phyloP scores from a whole-genome alignment of 2,888 invertebrate genomes.

The Petrophora chlorosata region DNA sequence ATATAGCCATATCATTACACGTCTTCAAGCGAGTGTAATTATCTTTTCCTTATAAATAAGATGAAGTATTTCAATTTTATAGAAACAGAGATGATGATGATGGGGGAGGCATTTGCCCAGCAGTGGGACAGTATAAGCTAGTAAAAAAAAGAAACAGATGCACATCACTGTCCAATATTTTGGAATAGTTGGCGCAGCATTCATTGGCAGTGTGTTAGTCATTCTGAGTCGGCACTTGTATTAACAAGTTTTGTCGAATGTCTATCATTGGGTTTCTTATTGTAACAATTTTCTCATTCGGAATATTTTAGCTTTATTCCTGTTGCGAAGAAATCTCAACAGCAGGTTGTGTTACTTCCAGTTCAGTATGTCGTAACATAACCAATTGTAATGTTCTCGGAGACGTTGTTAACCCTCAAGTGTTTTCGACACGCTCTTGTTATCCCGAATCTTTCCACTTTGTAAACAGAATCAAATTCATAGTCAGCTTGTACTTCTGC shows the following conservation, averaged over 20 bases:
- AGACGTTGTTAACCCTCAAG: conserved; percentile 54
- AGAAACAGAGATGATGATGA: no score
- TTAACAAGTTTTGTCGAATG: neutral
- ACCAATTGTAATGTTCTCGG: conserved; percentile 46
- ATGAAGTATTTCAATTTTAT: no score
- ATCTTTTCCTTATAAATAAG: no score
- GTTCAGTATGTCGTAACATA: conserved; percentile 36
- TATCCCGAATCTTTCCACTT: conserved; percentile 38
- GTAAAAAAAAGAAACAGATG: no score
- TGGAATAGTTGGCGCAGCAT: neutral
- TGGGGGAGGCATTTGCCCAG: no score
- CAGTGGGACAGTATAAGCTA: no score
- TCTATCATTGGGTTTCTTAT: neutral
- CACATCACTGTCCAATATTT: no score
- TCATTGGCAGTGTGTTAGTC: neutral
- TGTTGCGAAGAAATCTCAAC: conserved; percentile 6
- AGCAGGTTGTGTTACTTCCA: conserved; percentile 23
- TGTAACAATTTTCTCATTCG: neutral
- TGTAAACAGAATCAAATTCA: conserved; percentile 29
- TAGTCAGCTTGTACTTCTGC: conserved; percentile 14
- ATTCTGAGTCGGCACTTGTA: neutral
- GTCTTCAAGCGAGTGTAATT: no score
- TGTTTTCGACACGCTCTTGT: conserved; percentile 49
- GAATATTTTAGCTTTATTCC: neutral
- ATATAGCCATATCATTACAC: no score